Conservation (phyloP, 2,888 invertebrate genomes). For the Bombylius major region DNA sequence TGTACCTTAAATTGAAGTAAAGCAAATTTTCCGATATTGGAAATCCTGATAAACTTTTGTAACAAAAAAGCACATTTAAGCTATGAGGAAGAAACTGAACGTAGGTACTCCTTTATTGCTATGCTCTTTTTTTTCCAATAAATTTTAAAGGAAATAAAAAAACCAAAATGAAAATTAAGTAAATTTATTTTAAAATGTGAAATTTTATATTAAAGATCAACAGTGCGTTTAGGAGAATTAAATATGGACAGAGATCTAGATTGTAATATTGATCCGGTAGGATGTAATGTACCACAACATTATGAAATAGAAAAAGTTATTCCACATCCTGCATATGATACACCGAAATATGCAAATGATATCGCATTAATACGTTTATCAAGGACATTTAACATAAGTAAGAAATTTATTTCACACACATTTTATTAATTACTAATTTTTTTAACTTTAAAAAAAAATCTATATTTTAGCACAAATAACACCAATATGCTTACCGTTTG, state of each 20-base stretch:
- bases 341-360: constrained; percentile 42
- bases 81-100: too few relatives aligned
- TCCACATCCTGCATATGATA: constrained; percentile 42
- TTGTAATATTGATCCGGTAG: constrained; percentile 28
- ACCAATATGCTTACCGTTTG: constrained; percentile 42
- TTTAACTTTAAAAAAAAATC: neutral
- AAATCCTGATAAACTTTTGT: too few relatives aligned
- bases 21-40: too few relatives aligned
- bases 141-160: too few relatives aligned
- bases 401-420: too few relatives aligned
- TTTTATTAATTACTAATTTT: too few relatives aligned
- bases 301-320: constrained; percentile 38
- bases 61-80: too few relatives aligned
- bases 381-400: constrained; percentile 8
- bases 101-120: too few relatives aligned
- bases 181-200: too few relatives aligned
- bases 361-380: constrained; percentile 43
- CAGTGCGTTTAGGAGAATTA: constrained; percentile 53
- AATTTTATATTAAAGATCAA: constrained; percentile 31
- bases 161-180: too few relatives aligned
- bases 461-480: constrained; percentile 24
- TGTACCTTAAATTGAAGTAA: too few relatives aligned
- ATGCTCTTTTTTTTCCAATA: too few relatives aligned
- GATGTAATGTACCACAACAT: constrained; percentile 42
- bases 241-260: constrained; percentile 36